A percentile compares a stretch with the other conserved stretches of the same genome.
Evolutionary conservation across 2,797 vertebrate genomes (phyloP).

Genomic region (Chiroxiphia lanceolata): DNA sequence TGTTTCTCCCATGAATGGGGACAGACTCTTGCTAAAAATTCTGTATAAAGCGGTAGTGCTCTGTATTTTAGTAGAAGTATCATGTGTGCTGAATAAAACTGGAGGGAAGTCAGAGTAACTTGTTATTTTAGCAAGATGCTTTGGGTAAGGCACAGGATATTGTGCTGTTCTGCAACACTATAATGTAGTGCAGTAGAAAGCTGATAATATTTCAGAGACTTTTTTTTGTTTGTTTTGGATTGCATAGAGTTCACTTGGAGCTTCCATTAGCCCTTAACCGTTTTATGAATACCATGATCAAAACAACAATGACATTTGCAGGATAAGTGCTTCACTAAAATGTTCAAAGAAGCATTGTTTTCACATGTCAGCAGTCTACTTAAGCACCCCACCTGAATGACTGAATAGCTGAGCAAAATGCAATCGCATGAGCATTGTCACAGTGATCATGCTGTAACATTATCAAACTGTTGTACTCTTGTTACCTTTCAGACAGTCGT

Average conservation of each 20-base stretch:
- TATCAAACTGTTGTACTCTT: slow-evolving; percentile 49
- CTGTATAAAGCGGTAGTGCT: background rate
- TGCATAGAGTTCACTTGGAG: slow-evolving; percentile 31
- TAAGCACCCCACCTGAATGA: slow-evolving; percentile 58
- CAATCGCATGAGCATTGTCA: slow-evolving; percentile 34
- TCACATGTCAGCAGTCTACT: slow-evolving; percentile 51
- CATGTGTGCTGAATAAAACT: slow-evolving; percentile 5
- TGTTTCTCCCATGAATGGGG: background rate
- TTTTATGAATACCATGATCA: slow-evolving; percentile 41
- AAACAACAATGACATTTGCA: slow-evolving; percentile 56
- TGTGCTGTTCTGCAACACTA: background rate
- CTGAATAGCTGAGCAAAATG: slow-evolving; percentile 68
- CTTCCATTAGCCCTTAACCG: slow-evolving; percentile 11
- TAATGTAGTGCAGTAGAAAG: background rate
- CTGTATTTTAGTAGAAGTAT: slow-evolving; percentile 26
- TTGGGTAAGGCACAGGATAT: slow-evolving; percentile 31
- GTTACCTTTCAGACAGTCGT: slow-evolving; percentile 48
- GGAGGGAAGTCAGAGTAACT: slow-evolving; percentile 40
- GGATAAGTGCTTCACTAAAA: slow-evolving; percentile 49
- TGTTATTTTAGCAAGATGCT: slow-evolving; percentile 35
- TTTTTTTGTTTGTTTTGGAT: slow-evolving; percentile 41
- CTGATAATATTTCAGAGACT: slow-evolving; percentile 24
- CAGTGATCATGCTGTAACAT: slow-evolving; percentile 39
- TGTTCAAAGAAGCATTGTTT: slow-evolving; percentile 52
- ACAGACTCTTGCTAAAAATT: background rate